Base-by-base conservation (phyloP, 2,797 vertebrate species). In the Microctenopoma steveboyesi region DNA sequence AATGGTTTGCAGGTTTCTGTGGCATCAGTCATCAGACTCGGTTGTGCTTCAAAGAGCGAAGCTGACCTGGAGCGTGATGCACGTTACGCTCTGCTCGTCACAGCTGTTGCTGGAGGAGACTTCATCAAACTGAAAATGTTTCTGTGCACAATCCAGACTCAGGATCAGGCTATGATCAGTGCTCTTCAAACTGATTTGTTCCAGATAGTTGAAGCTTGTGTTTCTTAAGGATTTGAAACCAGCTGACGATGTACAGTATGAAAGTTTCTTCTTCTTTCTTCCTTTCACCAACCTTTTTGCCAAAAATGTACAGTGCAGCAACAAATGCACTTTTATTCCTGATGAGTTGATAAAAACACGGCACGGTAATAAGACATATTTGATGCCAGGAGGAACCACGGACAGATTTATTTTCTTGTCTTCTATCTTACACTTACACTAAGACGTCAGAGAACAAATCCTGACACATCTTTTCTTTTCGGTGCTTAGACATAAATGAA, bases 401-500 rank as follows among this genome's bases (percentile, higher is more conserved):
- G 15, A 28, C 27, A 18, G 22, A 64, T 57, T 51, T 46, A 10
- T 64, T 12, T 48, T 14, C 9, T 5, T 30, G 14, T 30, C 28
- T 30, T 5, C 28, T 33, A 13, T 3, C 2, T 28, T 15, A 11
- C 12, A 11, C 14, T 48, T 27, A n/a, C n/a, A n/a, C n/a, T 43
- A 6, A 35, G 4, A 67, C 52, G 30, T 9, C 9, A 10, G 11
- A 5, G 30, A 54, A 0, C 51, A 14, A 7, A 33, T 33, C 30
- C 56, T 6, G 40, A 63, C 10, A 3, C 30, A 3, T 63, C 1
- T 54, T 30, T 64, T 53, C 42, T 61, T 63, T 56, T 50, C n/a
- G 72, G 69, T 56, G 28, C n/a, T 22, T 90, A 99, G 97, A 99
- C 75, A 68, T 96, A 72, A 97, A 98, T 1, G 97, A 99, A 79